A percentile compares a stretch with the other conserved stretches of the same genome.
These are phyloP conservation scores for Bombus ignitus DNA, from an alignment of 1,140 invertebrate genomes.

Conservation along the genomic window DNA sequence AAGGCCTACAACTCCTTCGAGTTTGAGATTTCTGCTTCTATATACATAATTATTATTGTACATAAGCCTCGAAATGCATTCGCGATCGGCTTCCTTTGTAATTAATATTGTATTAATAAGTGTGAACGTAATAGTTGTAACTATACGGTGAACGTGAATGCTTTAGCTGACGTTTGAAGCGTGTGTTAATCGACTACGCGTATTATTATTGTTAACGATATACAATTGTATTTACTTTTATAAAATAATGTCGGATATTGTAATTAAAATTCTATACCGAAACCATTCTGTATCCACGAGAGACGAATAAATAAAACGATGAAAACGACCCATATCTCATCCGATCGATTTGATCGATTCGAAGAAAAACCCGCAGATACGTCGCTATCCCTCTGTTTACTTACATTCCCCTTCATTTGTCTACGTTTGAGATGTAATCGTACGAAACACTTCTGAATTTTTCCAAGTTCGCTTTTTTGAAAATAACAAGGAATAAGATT, in stretches of 20 bases:
- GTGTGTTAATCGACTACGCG: conserved; percentile 53
- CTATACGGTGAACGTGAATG: conserved; percentile 48
- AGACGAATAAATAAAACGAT: conserved; percentile 52
- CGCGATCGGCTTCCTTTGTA: conserved; percentile 51
- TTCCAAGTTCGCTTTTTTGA: too few species aligned
- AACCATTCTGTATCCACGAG: conserved; percentile 50
- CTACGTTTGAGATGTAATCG: too few species aligned
- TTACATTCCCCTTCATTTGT: too few species aligned
- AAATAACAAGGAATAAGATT: neutral
- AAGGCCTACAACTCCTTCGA: neutral
- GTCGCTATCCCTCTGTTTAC: too few species aligned
- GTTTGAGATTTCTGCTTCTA: conserved; percentile 14
- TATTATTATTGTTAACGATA: conserved; percentile 57
- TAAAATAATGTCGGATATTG: conserved; percentile 53
- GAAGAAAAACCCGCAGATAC: neutral
- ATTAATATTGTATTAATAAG: conserved; percentile 44
- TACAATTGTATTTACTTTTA: conserved; percentile 58
- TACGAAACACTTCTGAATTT: too few species aligned
- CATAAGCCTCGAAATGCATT: conserved; percentile 34
- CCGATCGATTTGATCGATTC: neutral
- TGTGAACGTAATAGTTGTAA: conserved; percentile 39
- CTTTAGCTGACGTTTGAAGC: conserved; percentile 49
- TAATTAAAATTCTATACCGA: conserved; percentile 57
- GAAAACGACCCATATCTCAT: conserved; percentile 5
- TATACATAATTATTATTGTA: conserved; percentile 16